Percentiles rank a stretch among this genome's conserved stretches.
Evolutionary conservation across 2,888 invertebrate genomes (phyloP).

Genomic region (Plutella xylostella): DNA sequence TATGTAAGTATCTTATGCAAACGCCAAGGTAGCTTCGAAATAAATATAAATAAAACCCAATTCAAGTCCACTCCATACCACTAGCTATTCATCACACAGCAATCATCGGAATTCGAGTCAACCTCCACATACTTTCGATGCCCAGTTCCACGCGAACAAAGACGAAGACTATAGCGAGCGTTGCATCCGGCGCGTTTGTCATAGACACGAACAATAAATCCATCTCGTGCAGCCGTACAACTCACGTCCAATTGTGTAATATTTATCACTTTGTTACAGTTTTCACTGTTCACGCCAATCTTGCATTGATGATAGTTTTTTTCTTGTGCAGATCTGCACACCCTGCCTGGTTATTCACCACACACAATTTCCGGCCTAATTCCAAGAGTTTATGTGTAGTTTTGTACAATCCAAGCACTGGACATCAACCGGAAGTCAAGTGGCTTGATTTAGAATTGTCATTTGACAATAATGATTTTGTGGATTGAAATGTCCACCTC

Average conservation of each 20-base stretch:
- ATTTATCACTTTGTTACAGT: constrained; percentile 18
- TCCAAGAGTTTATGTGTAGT: too few species aligned
- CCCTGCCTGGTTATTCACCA: constrained; percentile 4
- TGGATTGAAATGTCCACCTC: background rate
- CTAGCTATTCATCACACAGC: constrained; percentile 44
- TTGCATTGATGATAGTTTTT: background rate
- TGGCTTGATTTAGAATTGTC: constrained; percentile 8
- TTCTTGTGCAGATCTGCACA: background rate
- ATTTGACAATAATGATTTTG: background rate
- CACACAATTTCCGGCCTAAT: constrained; percentile 30
- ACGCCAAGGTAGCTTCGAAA: too few species aligned
- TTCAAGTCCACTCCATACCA: constrained; percentile 21
- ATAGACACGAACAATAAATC: constrained; percentile 24
- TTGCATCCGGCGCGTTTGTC: constrained; percentile 43
- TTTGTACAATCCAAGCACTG: constrained; percentile 21
- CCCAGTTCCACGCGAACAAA: constrained; percentile 40
- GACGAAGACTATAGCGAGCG: constrained; percentile 29
- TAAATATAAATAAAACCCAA: too few species aligned
- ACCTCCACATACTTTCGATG: constrained; percentile 55
- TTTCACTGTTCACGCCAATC: background rate
- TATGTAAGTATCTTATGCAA: too few species aligned
- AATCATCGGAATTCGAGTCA: constrained; percentile 63
- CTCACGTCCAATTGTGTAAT: constrained; percentile 20
- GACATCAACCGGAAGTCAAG: constrained; percentile 17
- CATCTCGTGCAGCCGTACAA: constrained; percentile 24